Base-by-base conservation (phyloP, 2,797 vertebrate genomes). In the Macropodus opercularis region DNA sequence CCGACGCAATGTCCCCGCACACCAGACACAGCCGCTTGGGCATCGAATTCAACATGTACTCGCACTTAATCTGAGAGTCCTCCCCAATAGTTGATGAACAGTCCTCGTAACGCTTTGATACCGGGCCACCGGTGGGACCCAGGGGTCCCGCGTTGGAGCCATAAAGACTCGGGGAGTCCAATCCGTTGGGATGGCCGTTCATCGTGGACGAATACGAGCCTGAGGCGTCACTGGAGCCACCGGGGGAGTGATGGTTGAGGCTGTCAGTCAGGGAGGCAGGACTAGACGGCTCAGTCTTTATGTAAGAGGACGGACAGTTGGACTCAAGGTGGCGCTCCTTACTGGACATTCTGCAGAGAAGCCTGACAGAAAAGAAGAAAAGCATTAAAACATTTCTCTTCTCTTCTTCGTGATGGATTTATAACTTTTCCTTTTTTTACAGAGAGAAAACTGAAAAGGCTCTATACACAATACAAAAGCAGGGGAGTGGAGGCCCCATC, bases 281-380 rank as follows among this genome's bases (percentile, higher is more conserved):
- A 94, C 97, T 99, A 53, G 97, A 99, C 71, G 97, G 97, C 92
- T 99, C 97, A 90, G 97, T 99, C 95, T 99, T 99, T 94, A 99
- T 99, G 87, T 98, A 99, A 63, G 98, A 98, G 89, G 96, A 87
- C 51, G 87, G 96, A 93, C 98, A 98, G 94, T 94, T 99, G 71
- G 97, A 98, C 91, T 99, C 98, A 94, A 98, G 96, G 95, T 98
- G 98, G 89, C 96, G 98, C 93, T 99, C 98, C 94, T 99, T 99
- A 95, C 93, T 98, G 94, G 97, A 98, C 97, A 99, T 99, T 97
- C 97, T 99, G 97, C 97, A 98, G 94, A 99, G 96, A 94, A 98
- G 96, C 97, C 97, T 99, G 90, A 22, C 56, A 68, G 31, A 58
- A n/a, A n/a, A 11, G 13, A 51, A 47, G 13, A 50, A 26, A 55